Evolutionary conservation across 2,888 invertebrate genomes (phyloP).

Genomic region (Merodon equestris): DNA sequence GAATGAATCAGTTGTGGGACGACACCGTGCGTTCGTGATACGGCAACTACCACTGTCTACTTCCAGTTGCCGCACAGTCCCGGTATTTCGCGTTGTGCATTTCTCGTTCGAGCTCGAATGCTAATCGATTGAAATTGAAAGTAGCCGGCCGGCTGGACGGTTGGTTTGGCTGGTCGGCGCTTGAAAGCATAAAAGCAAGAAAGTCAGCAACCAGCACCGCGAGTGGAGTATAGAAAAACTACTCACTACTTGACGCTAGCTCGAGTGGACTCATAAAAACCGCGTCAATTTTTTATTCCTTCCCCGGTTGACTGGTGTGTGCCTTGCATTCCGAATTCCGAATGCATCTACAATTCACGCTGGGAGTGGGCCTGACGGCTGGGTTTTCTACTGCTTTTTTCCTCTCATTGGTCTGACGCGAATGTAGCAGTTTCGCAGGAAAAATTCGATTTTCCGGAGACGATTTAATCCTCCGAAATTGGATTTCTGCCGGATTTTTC

Average conservation of each 20-base stretch:
- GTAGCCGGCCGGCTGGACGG: constrained; percentile 45
- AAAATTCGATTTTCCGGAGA: constrained; percentile 54
- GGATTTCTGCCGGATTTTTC: constrained; percentile 43
- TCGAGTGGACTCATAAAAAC: constrained; percentile 10
- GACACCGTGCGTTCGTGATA: constrained; percentile 35
- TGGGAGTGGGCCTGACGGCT: constrained; percentile 7
- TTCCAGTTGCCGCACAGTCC: constrained; percentile 44
- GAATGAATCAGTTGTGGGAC: constrained; percentile 32
- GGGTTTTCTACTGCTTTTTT: constrained; percentile 32
- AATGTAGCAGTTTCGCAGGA: constrained; percentile 46
- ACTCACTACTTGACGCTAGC: constrained; percentile 22
- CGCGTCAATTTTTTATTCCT: constrained; percentile 15
- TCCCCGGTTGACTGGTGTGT: constrained; percentile 15
- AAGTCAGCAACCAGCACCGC: constrained; percentile 27
- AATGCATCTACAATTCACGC: too few species aligned
- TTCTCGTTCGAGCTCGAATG: constrained; percentile 34
- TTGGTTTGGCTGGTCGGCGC: constrained; percentile 30
- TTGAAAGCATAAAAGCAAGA: constrained; percentile 57
- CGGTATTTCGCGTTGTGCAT: constrained; percentile 5
- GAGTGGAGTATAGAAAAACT: constrained; percentile 51
- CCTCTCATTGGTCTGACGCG: not conserved
- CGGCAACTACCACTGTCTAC: constrained; percentile 46
- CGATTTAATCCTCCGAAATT: constrained; percentile 66
- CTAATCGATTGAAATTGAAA: constrained; percentile 66
- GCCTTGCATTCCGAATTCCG: constrained; percentile 62